Conservation (phyloP, 2,113 vertebrate species). For the Passer domesticus region DNA sequence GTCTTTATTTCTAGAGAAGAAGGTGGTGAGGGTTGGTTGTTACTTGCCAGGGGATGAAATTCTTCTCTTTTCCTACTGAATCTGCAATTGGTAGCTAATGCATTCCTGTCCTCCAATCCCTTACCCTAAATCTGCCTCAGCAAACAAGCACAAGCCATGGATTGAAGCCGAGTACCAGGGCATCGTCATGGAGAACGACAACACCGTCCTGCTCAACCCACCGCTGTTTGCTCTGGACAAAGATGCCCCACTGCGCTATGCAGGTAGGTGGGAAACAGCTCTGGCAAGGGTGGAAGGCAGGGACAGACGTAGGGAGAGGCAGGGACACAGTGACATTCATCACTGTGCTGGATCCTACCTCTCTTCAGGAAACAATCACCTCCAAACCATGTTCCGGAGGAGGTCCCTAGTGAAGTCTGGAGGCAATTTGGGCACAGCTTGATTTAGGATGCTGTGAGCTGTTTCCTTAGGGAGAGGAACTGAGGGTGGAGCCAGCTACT, state of each 20-base stretch:
- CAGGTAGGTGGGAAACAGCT: conserved; percentile 76
- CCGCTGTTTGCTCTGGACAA: conserved; percentile 97
- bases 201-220: conserved; percentile 94
- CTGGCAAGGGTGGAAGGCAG: background rate
- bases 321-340: background rate
- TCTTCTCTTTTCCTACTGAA: background rate
- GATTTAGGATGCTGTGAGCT: conserved; percentile 36
- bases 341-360: background rate
- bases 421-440: background rate
- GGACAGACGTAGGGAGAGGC: background rate
- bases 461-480: background rate
- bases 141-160: conserved; percentile 99
- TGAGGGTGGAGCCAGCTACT: conserved; percentile 56
- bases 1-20: background rate
- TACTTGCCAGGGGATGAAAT: background rate
- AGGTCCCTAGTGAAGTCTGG: background rate
- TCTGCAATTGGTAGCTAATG: background rate
- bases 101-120: background rate
- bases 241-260: conserved; percentile 94
- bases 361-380: background rate
- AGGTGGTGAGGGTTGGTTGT: background rate
- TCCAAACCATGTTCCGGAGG: background rate
- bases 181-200: conserved; percentile 98
- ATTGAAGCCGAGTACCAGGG: conserved; percentile 98
- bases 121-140: conserved; percentile 67